Evolutionary conservation across 2,797 vertebrate genomes (phyloP).

Genomic region (Microhierax caerulescens): DNA sequence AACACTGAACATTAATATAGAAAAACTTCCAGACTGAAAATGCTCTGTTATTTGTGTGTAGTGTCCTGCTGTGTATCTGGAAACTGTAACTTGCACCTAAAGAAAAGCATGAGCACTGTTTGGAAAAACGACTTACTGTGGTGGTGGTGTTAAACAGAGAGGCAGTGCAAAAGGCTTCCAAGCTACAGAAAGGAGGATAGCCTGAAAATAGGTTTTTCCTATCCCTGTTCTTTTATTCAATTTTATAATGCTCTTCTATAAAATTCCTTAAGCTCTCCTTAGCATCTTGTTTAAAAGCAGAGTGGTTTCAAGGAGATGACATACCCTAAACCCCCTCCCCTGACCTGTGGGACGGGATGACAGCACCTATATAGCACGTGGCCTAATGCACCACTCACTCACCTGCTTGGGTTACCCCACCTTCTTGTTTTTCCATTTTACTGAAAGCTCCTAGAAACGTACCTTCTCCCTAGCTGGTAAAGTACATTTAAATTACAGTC

Average conservation of each 20-base stretch:
- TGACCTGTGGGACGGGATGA: background rate
- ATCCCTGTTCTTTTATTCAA: background rate
- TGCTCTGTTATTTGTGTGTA: rapidly evolving
- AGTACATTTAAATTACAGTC: background rate
- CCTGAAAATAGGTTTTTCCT: background rate
- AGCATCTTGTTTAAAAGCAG: background rate
- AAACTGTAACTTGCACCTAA: background rate
- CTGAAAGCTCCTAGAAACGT: background rate
- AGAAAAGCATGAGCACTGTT: background rate
- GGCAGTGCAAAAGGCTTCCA: background rate
- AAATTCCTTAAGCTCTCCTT: background rate
- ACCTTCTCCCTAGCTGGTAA: background rate
- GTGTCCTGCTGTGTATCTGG: background rate
- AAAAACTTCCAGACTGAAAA: background rate
- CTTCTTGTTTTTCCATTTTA: background rate
- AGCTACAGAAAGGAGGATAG: background rate
- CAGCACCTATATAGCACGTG: background rate
- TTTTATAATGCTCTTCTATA: background rate
- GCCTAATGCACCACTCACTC: rapidly evolving
- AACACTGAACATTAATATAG: background rate
- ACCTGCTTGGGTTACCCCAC: rapidly evolving
- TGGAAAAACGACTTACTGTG: background rate
- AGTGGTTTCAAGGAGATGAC: background rate
- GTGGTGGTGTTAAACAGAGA: background rate
- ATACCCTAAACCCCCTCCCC: background rate